Evolutionary conservation across 2,888 invertebrate species (phyloP), one percentile per base, ranked within the genome.

Genomic region (Drosophila borborema): DNA sequence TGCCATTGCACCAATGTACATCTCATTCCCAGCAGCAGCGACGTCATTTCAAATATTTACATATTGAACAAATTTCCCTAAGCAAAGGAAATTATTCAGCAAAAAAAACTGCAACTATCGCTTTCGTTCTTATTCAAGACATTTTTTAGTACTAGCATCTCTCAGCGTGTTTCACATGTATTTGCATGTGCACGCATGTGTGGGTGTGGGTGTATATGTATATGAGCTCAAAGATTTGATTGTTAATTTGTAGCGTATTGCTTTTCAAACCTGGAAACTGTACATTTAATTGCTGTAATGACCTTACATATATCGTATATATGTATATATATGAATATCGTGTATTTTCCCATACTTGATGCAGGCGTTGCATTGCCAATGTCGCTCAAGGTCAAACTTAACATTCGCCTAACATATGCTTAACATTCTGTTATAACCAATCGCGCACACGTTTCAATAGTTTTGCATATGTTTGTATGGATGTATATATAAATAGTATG

Each of bases 371-470:
- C 74, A 75, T 80, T 85, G 74, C 67, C 87, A 87, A 87, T 85
- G 83, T 78, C 88, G 73, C 81, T 77, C 77, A 84, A 84, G 84
- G 84, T 88, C 81, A 67, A 31, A n/a, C 45, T 34, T 64, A 66
- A 71, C 78, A 81, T 55, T 8, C 70, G 54, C 34, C 48, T 74
- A 80, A 81, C 86, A 83, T 72, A 59, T 23, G 51, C 48, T 49
- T 67, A 79, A 79, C 66, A 66, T 71, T 43, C 64, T 71, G 71
- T 71, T 68, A 71, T 46, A 49, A 23, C 16, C 53, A 31, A 46
- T 14, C 41, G 54, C 66, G 60, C 46, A 74, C 78, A 71, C 64
- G 70, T 67, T 69, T 87, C 53, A 71, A 74, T 74, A 72, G 74
- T 62, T 69, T 23, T 61, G 66, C 41, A 80, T 67, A 53, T 68